Percentiles rank a stretch among this genome's conserved stretches.
phyloP scores from a whole-genome alignment of 2,797 vertebrate species.

The Sciurus vulgaris region DNA sequence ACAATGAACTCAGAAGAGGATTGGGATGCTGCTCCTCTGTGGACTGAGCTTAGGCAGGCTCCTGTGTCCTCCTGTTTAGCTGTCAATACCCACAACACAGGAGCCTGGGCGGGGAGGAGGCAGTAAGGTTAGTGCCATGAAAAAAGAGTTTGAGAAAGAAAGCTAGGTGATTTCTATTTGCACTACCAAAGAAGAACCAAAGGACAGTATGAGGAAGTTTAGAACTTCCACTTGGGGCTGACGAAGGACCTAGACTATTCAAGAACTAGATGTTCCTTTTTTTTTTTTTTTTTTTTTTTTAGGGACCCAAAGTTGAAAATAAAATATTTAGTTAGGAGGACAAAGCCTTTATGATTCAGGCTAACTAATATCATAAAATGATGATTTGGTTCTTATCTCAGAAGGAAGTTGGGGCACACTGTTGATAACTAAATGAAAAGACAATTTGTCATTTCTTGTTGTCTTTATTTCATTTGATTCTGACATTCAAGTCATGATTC shows the following conservation, averaged over 20 bases:
- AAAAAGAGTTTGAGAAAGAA: not conserved
- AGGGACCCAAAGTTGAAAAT: not conserved
- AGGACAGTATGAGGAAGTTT: not conserved
- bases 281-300: not conserved
- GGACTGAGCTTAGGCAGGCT: not conserved
- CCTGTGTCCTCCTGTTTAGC: not conserved
- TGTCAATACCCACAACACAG: not conserved
- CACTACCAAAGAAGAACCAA: not conserved
- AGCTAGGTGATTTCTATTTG: not conserved
- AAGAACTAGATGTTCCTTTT: not conserved
- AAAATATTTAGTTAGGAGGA: not conserved
- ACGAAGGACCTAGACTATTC: not conserved
- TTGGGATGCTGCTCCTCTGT: not conserved
- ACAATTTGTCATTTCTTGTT: not conserved
- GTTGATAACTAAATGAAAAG: not conserved
- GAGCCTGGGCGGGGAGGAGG: not conserved
- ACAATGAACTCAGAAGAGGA: not conserved
- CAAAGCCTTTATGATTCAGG: not conserved
- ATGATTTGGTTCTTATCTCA: not conserved
- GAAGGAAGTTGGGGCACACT: not conserved
- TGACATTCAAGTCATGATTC: not conserved
- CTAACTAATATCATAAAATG: not conserved
- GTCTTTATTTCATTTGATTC: conserved; percentile 55
- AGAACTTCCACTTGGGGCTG: not conserved
- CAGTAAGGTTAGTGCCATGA: not conserved